phyloP scores from a whole-genome alignment of 2,797 vertebrate species.

The Melanotaenia maccullochi region DNA sequence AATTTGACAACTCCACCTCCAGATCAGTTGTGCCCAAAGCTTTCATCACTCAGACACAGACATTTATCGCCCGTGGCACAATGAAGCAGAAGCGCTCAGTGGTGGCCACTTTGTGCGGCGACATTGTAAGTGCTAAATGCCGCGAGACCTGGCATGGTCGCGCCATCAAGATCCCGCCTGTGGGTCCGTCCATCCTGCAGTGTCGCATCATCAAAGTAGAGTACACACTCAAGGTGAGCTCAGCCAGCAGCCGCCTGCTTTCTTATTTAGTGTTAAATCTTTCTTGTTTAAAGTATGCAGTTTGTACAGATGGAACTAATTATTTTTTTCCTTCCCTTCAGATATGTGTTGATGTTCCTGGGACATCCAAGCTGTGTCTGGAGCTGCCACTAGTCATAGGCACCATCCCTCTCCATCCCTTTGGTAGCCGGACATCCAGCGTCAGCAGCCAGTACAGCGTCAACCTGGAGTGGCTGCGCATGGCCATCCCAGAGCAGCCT shows the following conservation, averaged over 20 bases:
- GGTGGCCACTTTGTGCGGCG: conserved; percentile 89
- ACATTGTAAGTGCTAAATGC: conserved; percentile 83
- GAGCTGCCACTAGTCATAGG: conserved; percentile 95
- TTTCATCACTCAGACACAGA: conserved; percentile 94
- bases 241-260: neutral
- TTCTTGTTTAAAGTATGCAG: neutral
- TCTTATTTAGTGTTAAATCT: neutral
- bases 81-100: conserved; percentile 92
- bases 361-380: conserved; percentile 91
- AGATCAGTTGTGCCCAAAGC: conserved; percentile 90
- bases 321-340: conserved; percentile 49
- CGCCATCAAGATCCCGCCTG: conserved; percentile 92
- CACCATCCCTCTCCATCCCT: conserved; percentile 93
- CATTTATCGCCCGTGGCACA: conserved; percentile 92
- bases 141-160: conserved; percentile 92
- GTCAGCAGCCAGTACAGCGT: conserved; percentile 92
- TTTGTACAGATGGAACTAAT: conserved; percentile 1
- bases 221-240: conserved; percentile 91
- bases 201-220: conserved; percentile 96
- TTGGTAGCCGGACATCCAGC: conserved; percentile 92
- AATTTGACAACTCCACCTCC: conserved; percentile 93
- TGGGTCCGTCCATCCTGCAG: conserved; percentile 94
- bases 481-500: conserved; percentile 86
- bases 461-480: conserved; percentile 90
- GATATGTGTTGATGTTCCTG: conserved; percentile 95